A percentile compares a stretch with the other conserved stretches of the same genome.
phyloP scores from a whole-genome alignment of 37 sponge, comb jelly and placozoan genomes.

The Chondrilla cf. caribensis region DNA sequence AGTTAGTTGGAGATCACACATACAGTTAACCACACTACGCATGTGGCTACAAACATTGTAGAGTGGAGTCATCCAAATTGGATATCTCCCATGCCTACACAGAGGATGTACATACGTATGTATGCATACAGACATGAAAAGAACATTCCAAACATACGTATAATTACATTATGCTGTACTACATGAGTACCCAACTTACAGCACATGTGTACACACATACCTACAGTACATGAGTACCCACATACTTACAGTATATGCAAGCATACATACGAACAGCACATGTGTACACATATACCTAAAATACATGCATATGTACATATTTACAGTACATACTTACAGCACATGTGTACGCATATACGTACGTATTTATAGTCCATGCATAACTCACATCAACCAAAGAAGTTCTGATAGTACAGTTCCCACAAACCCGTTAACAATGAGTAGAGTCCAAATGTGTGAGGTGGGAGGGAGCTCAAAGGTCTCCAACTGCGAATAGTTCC shows the following conservation, averaged over 20 bases:
- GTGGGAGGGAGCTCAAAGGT: slow-evolving; percentile 68
- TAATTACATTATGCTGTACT: no score
- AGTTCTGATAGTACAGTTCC: slow-evolving; percentile 92
- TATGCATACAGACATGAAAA: no score
- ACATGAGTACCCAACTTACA: no score
- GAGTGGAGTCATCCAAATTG: no score
- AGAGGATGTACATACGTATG: no score
- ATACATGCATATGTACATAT: neutral
- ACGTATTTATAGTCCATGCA: neutral
- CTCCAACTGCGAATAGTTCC: slow-evolving; percentile 68
- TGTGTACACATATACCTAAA: neutral
- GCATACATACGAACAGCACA: neutral
- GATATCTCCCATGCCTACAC: no score
- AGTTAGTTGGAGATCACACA: no score
- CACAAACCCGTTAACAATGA: slow-evolving; percentile 77
- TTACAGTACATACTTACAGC: neutral
- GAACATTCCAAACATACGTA: no score
- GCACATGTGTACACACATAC: neutral
- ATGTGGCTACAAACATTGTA: no score
- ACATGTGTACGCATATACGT: neutral
- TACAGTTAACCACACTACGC: no score
- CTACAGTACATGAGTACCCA: neutral
- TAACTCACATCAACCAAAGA: slow-evolving; percentile 81
- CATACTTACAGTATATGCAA: neutral
- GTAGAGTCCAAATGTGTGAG: slow-evolving; percentile 65